Percentiles rank a stretch among this genome's conserved stretches.
phyloP scores from a whole-genome alignment of 2,797 vertebrate species.

The Cyprinella venusta region DNA sequence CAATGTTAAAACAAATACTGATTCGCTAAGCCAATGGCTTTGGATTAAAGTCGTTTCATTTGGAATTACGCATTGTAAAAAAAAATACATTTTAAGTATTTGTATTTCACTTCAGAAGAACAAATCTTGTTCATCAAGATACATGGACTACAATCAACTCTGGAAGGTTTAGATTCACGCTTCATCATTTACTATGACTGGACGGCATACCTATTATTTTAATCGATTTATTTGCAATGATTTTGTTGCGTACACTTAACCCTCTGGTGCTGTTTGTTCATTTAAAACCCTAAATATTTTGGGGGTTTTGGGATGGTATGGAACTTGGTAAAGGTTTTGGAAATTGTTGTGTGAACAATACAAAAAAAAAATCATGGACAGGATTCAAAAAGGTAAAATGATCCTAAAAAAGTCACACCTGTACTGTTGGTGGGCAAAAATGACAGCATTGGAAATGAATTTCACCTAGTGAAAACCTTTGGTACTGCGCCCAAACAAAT shows the following conservation, averaged over 20 bases:
- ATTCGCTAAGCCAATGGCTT: background rate
- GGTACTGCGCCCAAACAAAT: too few species aligned
- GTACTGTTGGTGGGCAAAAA: too few species aligned
- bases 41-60: background rate
- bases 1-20: background rate
- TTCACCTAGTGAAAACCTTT: too few species aligned
- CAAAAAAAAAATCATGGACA: too few species aligned
- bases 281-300: rapidly evolving
- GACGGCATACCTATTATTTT: background rate
- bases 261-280: too few species aligned
- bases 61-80: background rate
- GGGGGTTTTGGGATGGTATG: too few species aligned
- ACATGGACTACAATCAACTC: background rate
- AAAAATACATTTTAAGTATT: background rate
- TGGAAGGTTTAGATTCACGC: background rate
- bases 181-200: background rate
- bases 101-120: background rate
- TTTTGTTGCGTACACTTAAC: background rate
- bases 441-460: too few species aligned
- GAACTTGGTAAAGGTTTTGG: too few species aligned
- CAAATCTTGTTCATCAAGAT: background rate
- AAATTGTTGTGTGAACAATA: too few species aligned
- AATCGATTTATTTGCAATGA: background rate
- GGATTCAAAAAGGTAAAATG: too few species aligned
- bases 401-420: too few species aligned